Evolutionary conservation across 2,888 invertebrate genomes (phyloP), one percentile per base, ranked within the genome.

Genomic region (Oeneis ivallda): DNA sequence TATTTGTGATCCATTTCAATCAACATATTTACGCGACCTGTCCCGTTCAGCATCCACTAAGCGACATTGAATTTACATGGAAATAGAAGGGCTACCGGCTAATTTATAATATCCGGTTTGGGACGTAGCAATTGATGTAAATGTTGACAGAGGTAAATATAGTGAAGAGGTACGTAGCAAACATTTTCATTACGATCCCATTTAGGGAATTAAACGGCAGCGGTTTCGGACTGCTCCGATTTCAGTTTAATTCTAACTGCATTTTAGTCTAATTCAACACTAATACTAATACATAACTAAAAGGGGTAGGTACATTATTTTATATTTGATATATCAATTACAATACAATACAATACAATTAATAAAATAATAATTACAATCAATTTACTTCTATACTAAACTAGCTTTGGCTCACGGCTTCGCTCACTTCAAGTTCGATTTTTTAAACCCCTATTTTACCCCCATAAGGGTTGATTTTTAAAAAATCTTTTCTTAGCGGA

Each of bases 61-160:
- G 62, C 62, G 58, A 58, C 52, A 66, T 66, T 66, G 62, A 66
- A 66, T 66, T 66, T 50, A 26, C 56, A 59, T 50, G 57, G 64
- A 41, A 59, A 60, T 64, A 52, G 59, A 37, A 52, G 59, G 43
- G 47, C 64, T 53, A 67, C n/a, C n/a, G 26, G 26, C 26, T 26
- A 26, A 67, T 65, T 67, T 67, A 65, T 67, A 65, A 67, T 67
- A 67, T 67, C 67, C 67, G 59, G 61, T 62, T 65, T 53, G 52
- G 67, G 53, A 47, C 52, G 57, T 41, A 62, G 52, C 47, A 47
- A 53, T 64, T 50, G 41, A 45, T 54, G 52, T 52, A 19, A 64
- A 64, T n/a, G 52, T 43, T 50, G 34, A 49, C 50, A 9, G 17
- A 60, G 60, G 60, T 39, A 60, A 60, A 39, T 37, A 60, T 47